Evolutionary conservation across 2,797 vertebrate genomes (phyloP).

Genomic region (Mormyrops attenuatus): DNA sequence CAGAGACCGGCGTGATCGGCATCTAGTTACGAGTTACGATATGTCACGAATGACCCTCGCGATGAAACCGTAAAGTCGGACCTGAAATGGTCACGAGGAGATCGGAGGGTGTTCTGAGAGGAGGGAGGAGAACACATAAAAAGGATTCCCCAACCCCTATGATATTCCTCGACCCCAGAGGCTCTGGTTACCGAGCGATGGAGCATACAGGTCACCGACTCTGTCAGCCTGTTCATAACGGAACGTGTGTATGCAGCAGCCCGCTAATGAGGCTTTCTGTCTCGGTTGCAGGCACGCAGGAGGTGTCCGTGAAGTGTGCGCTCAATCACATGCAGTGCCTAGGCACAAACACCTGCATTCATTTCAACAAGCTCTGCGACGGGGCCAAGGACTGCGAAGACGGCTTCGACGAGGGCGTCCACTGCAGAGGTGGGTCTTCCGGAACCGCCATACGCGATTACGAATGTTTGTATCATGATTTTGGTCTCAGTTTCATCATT

Average conservation of each 20-base stretch:
- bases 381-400: constrained; percentile 82
- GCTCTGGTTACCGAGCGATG: neutral
- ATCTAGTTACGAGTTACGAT: neutral
- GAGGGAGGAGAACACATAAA: neutral
- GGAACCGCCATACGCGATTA: too few species aligned
- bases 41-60: neutral
- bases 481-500: neutral
- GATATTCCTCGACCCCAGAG: too few species aligned
- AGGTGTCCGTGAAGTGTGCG: constrained; percentile 75
- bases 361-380: constrained; percentile 89
- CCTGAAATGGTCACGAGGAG: neutral
- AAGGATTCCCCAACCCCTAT: neutral
- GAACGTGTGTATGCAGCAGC: neutral
- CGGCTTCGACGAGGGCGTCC: constrained; percentile 85
- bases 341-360: constrained; percentile 81
- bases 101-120: neutral
- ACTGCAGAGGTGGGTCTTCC: constrained; percentile 82
- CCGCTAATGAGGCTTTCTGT: constrained; percentile 25
- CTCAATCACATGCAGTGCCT: constrained; percentile 82
- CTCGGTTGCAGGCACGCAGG: constrained; percentile 67
- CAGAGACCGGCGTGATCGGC: neutral
- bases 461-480: neutral
- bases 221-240: neutral
- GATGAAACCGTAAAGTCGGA: neutral
- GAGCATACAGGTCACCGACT: neutral